Evolutionary conservation across 2,888 invertebrate genomes (phyloP).

Genomic region (Cephus pygmeus): DNA sequence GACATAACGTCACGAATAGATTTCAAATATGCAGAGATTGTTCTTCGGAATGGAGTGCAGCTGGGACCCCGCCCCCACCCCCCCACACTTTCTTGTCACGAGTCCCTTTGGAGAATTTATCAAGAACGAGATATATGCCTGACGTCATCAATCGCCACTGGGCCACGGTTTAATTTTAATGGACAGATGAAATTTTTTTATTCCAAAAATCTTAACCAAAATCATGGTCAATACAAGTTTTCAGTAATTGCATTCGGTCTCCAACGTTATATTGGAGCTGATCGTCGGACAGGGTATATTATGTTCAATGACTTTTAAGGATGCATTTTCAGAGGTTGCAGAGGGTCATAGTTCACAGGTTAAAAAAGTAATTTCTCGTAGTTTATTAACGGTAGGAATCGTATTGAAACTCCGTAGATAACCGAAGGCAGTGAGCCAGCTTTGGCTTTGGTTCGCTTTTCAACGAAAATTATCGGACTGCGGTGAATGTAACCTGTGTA

Average conservation of each 20-base stretch:
- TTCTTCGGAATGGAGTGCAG: slow-evolving; percentile 55
- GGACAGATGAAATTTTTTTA: background rate
- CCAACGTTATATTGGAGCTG: background rate
- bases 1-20: slow-evolving; percentile 43
- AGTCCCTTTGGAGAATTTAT: slow-evolving; percentile 13
- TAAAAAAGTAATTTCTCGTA: background rate
- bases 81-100: background rate
- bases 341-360: background rate
- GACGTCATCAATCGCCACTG: background rate
- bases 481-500: slow-evolving; percentile 49
- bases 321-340: background rate
- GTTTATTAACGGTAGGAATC: background rate
- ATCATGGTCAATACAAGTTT: background rate
- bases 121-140: background rate
- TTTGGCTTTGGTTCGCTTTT: slow-evolving; percentile 38
- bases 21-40: slow-evolving; percentile 62
- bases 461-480: slow-evolving; percentile 51
- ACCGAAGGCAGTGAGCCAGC: background rate
- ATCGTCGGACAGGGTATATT: background rate
- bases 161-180: background rate
- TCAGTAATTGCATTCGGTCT: background rate
- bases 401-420: background rate
- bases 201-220: too few relatives aligned
- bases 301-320: too few relatives aligned
- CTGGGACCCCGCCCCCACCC: slow-evolving; percentile 39